phyloP scores from a whole-genome alignment of 2,888 invertebrate genomes.

The Trissolcus brochymenae region DNA sequence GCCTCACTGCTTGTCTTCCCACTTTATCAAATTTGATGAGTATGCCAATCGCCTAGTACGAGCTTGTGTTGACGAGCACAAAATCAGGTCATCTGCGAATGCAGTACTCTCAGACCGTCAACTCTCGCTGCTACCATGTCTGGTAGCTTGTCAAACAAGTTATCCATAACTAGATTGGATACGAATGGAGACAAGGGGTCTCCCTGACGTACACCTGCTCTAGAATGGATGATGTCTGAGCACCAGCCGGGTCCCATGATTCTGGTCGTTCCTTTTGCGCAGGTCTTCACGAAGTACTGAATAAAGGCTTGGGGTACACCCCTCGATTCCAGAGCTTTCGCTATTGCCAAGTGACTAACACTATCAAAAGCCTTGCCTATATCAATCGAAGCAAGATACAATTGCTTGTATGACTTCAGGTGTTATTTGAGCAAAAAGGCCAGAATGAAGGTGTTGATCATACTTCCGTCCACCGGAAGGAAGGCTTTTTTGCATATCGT shows the following conservation, averaged over 20 bases:
- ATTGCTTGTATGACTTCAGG: not conserved
- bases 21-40: not conserved
- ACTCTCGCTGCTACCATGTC: not conserved
- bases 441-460: slow-evolving; percentile 17
- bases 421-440: slow-evolving; percentile 25
- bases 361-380: slow-evolving; percentile 53
- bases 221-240: not conserved
- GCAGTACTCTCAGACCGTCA: slow-evolving; percentile 25
- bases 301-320: slow-evolving; percentile 7
- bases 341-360: slow-evolving; percentile 31
- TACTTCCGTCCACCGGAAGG: slow-evolving; percentile 26
- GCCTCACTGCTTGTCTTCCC: not conserved
- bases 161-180: slow-evolving; percentile 31
- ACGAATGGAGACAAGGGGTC: slow-evolving; percentile 21
- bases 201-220: slow-evolving; percentile 17
- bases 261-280: not conserved
- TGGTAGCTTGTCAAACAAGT: not conserved
- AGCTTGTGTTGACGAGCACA: not conserved
- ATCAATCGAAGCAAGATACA: slow-evolving; percentile 47
- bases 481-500: slow-evolving; percentile 59
- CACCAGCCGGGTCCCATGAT: not conserved
- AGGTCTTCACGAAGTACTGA: slow-evolving; percentile 17
- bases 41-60: not conserved
- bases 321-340: not conserved
- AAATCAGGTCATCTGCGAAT: slow-evolving; percentile 59